Evolutionary conservation across 2,888 invertebrate genomes (phyloP).

Genomic region (Gastrophysa polygoni): DNA sequence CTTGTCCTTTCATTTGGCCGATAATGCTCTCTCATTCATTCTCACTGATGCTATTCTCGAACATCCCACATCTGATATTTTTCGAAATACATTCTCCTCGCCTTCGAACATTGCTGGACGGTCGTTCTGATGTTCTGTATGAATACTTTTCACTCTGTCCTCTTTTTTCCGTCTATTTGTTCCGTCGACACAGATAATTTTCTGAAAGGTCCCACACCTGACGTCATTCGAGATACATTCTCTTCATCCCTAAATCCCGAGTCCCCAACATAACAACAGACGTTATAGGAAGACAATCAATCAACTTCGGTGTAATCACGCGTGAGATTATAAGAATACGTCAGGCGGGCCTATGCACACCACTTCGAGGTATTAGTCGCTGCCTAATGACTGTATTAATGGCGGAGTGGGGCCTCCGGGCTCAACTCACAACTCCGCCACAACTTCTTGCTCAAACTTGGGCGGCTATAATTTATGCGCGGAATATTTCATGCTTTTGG

Average conservation of each 20-base stretch:
- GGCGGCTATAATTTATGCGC: conserved; percentile 55
- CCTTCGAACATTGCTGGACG: too few species aligned
- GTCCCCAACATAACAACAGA: not conserved
- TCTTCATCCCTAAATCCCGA: not conserved
- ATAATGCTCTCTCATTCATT: too few species aligned
- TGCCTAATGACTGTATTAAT: conserved; percentile 56
- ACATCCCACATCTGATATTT: too few species aligned
- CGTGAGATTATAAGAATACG: conserved; percentile 51
- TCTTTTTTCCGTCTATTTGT: too few species aligned
- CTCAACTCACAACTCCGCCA: conserved; percentile 43
- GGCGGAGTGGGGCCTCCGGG: conserved; percentile 39
- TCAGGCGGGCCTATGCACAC: conserved; percentile 39
- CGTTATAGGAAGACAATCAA: conserved; percentile 45
- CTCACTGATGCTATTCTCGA: too few species aligned
- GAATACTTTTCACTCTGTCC: too few species aligned
- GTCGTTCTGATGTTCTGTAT: too few species aligned
- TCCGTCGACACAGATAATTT: too few species aligned
- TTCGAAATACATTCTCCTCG: not conserved
- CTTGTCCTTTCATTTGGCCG: too few species aligned
- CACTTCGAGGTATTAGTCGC: conserved; percentile 32
- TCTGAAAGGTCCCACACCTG: too few species aligned
- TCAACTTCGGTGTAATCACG: conserved; percentile 53
- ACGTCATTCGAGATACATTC: not conserved
- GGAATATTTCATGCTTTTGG: conserved; percentile 55
- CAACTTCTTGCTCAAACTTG: conserved; percentile 58